These are phyloP conservation scores for Bilobella aurantiaca DNA, from an alignment of 1,140 invertebrate species.

Conservation along the genomic window DNA sequence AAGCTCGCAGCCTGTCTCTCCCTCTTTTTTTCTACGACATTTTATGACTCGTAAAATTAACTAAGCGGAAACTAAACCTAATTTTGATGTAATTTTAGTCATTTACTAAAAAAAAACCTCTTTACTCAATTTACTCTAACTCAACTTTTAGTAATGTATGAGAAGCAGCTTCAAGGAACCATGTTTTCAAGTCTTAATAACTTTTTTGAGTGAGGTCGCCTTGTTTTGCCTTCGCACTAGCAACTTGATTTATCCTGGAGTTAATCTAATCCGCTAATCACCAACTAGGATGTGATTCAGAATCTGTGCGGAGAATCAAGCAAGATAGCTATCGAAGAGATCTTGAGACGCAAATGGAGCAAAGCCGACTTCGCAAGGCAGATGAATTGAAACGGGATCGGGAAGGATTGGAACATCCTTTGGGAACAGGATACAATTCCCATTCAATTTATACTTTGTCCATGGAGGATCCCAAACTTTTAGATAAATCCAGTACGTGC, in stretches of 20 bases:
- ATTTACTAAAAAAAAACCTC: too few species aligned
- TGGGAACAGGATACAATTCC: not conserved
- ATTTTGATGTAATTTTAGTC: too few species aligned
- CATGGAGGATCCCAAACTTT: not conserved
- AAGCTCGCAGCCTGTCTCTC: too few species aligned
- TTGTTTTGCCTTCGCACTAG: too few species aligned
- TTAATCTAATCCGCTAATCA: too few species aligned
- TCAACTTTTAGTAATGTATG: not conserved
- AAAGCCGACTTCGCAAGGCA: not conserved
- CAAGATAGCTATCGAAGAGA: not conserved
- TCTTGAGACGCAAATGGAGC: constrained; percentile 2
- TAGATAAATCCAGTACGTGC: not conserved
- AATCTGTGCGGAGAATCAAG: not conserved
- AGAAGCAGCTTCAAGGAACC: too few species aligned
- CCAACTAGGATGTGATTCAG: not conserved
- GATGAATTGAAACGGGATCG: not conserved
- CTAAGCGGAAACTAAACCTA: too few species aligned
- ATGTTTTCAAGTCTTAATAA: too few species aligned
- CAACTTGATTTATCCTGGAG: too few species aligned
- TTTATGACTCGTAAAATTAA: not conserved
- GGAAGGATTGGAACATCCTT: not conserved
- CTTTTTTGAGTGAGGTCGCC: too few species aligned
- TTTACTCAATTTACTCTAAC: too few species aligned
- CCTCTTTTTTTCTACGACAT: too few species aligned
- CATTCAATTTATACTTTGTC: not conserved